phyloP scores from a whole-genome alignment of 2,888 invertebrate genomes.

The Drosophila multiciliata region DNA sequence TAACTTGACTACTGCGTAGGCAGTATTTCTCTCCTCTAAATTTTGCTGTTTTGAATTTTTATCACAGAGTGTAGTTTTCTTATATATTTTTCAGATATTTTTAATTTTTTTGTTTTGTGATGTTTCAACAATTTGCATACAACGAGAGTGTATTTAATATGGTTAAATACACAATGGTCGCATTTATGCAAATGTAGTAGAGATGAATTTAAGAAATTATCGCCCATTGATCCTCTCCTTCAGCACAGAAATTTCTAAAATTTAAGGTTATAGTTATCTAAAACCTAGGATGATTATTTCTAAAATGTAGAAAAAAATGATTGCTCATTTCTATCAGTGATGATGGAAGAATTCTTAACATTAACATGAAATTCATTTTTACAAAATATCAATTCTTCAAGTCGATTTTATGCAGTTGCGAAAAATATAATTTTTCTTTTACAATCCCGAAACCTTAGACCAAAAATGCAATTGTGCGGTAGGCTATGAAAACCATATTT shows the following conservation, averaged over 20 bases:
- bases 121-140: background rate
- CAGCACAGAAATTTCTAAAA: background rate
- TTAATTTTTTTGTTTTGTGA: background rate
- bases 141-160: background rate
- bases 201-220: too few relatives aligned
- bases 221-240: background rate
- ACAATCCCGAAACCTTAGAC: background rate
- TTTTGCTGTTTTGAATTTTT: conserved; percentile 32
- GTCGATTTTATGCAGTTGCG: too few relatives aligned
- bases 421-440: background rate
- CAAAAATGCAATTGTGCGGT: background rate
- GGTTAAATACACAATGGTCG: too few relatives aligned
- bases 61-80: conserved; percentile 22
- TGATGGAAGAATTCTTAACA: background rate
- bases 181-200: too few relatives aligned
- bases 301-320: background rate
- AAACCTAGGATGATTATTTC: background rate
- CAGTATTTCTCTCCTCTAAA: background rate
- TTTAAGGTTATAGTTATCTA: background rate
- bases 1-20: background rate
- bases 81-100: conserved; percentile 3
- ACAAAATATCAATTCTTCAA: too few relatives aligned
- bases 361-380: background rate
- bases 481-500: background rate
- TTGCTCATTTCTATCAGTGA: background rate